Evolutionary conservation across 2,113 vertebrate genomes (phyloP).

Genomic region (Eira barbara): DNA sequence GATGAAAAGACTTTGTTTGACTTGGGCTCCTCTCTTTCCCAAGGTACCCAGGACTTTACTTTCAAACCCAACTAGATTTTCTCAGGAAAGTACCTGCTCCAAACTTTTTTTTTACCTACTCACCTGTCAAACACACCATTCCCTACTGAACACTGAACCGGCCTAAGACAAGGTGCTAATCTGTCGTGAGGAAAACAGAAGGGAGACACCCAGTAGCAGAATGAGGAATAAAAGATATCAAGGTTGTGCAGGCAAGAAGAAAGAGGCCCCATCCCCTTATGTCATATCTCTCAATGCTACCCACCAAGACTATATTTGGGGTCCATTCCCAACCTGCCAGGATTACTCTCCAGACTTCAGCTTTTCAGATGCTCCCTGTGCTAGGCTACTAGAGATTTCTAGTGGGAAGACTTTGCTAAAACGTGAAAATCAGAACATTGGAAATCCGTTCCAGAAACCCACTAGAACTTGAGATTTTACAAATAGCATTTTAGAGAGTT

Average conservation of each 20-base stretch:
- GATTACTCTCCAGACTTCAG: not conserved
- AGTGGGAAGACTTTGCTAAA: not conserved
- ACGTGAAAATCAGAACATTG: not conserved
- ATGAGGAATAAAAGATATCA: not conserved
- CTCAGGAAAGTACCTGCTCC: not conserved
- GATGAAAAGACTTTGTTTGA: not conserved
- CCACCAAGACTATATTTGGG: not conserved
- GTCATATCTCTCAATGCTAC: rapidly evolving
- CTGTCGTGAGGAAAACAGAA: not conserved
- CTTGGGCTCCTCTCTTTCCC: not conserved
- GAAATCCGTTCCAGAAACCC: not conserved
- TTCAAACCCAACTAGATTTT: not conserved
- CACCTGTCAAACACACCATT: not conserved
- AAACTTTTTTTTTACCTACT: not conserved
- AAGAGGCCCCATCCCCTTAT: not conserved
- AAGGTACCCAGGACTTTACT: not conserved
- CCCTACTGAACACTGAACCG: not conserved
- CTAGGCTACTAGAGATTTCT: not conserved
- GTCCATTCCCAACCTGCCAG: not conserved
- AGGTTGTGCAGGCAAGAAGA: not conserved
- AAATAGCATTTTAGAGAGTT: not conserved
- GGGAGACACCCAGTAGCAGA: not conserved
- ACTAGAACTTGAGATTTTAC: not conserved
- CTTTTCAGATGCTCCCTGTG: not conserved
- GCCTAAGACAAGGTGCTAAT: not conserved